Conservation (phyloP, 1,140 invertebrate species). For the Holcopasites calliopsidis region DNA sequence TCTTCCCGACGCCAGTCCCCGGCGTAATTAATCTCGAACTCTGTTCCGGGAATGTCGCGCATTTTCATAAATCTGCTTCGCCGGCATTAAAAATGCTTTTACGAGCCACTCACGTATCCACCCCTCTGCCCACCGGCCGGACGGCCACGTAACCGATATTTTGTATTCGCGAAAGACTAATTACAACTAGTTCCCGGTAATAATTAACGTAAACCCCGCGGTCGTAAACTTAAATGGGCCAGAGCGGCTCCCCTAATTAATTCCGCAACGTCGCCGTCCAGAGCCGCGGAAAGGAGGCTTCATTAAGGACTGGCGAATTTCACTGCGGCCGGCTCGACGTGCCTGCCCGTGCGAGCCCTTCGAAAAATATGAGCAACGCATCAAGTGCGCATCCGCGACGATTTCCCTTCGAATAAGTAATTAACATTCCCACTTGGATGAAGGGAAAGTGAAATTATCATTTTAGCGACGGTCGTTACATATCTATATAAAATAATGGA, state of each 20-base stretch:
- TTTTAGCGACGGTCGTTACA: too few relatives aligned
- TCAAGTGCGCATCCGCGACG: too few relatives aligned
- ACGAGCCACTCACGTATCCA: constrained; percentile 27
- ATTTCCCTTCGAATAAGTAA: too few relatives aligned
- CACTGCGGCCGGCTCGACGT: constrained; percentile 20
- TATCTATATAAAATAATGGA: too few relatives aligned
- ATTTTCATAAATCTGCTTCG: constrained; percentile 41
- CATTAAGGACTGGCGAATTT: constrained; percentile 64
- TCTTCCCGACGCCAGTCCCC: background rate
- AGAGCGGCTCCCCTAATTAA: constrained; percentile 66
- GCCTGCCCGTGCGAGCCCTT: background rate
- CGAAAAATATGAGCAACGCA: background rate
- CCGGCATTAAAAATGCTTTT: constrained; percentile 52
- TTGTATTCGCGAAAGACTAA: constrained; percentile 65
- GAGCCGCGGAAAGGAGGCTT: constrained; percentile 60
- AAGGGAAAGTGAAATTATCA: too few relatives aligned
- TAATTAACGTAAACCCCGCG: constrained; percentile 65
- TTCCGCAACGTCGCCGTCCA: constrained; percentile 60
- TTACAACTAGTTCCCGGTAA: constrained; percentile 66
- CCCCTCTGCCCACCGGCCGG: background rate
- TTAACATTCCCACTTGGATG: too few relatives aligned
- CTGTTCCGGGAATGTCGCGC: constrained; percentile 32
- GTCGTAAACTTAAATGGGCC: constrained; percentile 66
- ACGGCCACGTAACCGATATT: constrained; percentile 56
- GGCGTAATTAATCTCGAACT: constrained; percentile 30